These are phyloP conservation scores for Corbicula japonica DNA, from an alignment of 2,888 invertebrate genomes.

Conservation along the genomic window DNA sequence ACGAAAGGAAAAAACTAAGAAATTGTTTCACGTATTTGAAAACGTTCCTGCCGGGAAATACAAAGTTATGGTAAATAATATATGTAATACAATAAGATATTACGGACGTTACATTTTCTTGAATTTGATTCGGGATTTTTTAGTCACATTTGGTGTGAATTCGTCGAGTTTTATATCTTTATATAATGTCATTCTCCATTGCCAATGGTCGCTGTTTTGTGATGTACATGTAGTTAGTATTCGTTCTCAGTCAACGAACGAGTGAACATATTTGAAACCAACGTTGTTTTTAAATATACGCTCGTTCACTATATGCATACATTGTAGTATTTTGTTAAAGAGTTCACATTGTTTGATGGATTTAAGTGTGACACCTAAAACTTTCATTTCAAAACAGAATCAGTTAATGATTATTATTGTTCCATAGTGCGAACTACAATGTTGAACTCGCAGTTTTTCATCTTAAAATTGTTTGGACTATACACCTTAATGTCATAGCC, in stretches of 20 bases:
- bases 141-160: not conserved
- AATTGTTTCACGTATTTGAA: conserved; percentile 19
- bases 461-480: not conserved
- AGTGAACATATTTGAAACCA: no score
- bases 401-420: not conserved
- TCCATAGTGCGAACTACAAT: not conserved
- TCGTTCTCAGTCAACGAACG: not conserved
- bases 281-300: no score
- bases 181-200: not conserved
- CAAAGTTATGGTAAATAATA: conserved; percentile 28
- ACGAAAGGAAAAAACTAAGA: conserved; percentile 12
- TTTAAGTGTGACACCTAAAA: no score
- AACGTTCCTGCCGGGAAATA: conserved; percentile 17
- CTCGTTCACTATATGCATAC: no score
- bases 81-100: not conserved
- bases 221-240: not conserved
- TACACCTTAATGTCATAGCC: not conserved
- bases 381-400: no score
- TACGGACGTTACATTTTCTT: not conserved
- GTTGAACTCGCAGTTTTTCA: not conserved
- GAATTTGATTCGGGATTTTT: not conserved
- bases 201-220: not conserved
- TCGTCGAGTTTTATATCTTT: not conserved
- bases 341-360: no score
- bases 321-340: no score